Conservation (phyloP, 2,113 vertebrate species). For the Tyto alba region DNA sequence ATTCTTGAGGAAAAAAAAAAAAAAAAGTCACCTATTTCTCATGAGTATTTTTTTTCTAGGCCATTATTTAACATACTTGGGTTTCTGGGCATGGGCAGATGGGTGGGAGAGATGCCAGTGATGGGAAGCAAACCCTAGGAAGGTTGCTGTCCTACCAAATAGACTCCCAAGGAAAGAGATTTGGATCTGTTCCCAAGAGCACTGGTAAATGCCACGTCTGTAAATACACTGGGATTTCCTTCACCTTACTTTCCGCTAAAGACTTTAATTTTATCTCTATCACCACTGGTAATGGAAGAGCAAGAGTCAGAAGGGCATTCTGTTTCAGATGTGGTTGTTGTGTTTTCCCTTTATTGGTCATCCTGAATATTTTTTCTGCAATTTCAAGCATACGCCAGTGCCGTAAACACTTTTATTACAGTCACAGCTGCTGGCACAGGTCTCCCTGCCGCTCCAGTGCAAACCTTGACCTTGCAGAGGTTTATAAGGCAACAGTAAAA, state of each 20-base stretch:
- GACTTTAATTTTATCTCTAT: background rate
- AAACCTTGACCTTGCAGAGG: background rate
- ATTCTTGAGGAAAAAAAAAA: background rate
- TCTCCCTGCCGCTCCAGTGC: background rate
- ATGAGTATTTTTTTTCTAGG: background rate
- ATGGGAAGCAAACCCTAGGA: background rate
- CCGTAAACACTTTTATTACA: background rate
- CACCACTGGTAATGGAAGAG: background rate
- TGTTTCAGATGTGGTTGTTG: background rate
- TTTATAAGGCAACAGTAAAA: background rate
- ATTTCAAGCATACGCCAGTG: fast-evolving
- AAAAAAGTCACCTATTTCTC: background rate
- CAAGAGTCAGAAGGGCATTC: background rate
- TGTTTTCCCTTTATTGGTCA: background rate
- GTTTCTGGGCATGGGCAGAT: background rate
- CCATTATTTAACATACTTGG: background rate
- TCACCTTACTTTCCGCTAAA: background rate
- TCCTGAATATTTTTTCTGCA: background rate
- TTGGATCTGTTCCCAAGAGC: background rate
- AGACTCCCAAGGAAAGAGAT: background rate
- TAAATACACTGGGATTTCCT: background rate
- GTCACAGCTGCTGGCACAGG: fast-evolving
- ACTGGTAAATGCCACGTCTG: background rate
- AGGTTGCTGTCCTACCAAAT: background rate
- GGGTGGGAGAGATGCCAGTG: background rate